Conservation (phyloP, 2,888 invertebrate species). For the Theretra japonica region DNA sequence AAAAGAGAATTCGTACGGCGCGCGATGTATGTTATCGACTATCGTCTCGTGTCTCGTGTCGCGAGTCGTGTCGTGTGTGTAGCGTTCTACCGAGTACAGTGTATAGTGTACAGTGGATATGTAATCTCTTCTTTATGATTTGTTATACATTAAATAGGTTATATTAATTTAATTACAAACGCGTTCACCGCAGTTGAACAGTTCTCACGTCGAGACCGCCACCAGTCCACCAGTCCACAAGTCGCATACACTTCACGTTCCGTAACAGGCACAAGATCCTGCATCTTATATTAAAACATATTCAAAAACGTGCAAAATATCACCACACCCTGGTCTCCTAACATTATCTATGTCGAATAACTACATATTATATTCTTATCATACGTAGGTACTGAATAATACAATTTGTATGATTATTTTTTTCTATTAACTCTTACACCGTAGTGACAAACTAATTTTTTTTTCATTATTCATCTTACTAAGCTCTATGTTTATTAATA, state of each 20-base stretch:
- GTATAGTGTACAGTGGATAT: constrained; percentile 74
- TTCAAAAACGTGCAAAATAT: constrained; percentile 85
- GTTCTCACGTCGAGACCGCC: constrained; percentile 66
- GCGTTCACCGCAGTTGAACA: constrained; percentile 59
- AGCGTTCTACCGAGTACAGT: constrained; percentile 61
- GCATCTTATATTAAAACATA: constrained; percentile 82
- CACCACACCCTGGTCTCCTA: constrained; percentile 85
- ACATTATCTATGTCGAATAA: constrained; percentile 82
- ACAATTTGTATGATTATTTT: constrained; percentile 77
- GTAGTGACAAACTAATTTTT: constrained; percentile 72
- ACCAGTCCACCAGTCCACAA: constrained; percentile 57
- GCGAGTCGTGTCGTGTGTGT: constrained; percentile 55
- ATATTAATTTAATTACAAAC: constrained; percentile 63
- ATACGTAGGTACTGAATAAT: constrained; percentile 76
- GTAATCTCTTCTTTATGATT: constrained; percentile 76
- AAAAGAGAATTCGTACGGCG: constrained; percentile 3
- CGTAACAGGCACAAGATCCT: constrained; percentile 70
- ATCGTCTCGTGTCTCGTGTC: not conserved
- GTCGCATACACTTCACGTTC: constrained; percentile 59
- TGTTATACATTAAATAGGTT: constrained; percentile 59
- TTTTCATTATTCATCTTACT: constrained; percentile 80
- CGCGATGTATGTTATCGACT: not conserved
- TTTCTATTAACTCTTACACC: constrained; percentile 77
- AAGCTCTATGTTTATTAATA: constrained; percentile 82
- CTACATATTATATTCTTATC: constrained; percentile 77